phyloP scores from a whole-genome alignment of 2,797 vertebrate species.

The Hoplostethus atlanticus region DNA sequence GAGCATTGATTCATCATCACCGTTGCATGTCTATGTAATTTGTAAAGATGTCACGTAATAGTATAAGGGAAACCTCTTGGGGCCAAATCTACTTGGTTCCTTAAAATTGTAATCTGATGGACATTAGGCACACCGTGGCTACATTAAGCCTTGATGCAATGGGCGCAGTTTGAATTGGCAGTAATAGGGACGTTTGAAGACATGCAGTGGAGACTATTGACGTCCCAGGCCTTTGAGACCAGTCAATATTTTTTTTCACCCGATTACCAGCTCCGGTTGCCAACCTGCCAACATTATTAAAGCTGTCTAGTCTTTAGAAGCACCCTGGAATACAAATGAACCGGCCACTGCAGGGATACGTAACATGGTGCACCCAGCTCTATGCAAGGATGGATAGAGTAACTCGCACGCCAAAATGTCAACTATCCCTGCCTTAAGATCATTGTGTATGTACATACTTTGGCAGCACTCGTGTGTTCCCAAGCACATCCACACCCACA shows the following conservation, averaged over 20 bases:
- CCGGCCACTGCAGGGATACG: slow-evolving; percentile 6
- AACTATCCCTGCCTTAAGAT: slow-evolving; percentile 24
- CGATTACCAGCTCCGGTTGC: slow-evolving; percentile 55
- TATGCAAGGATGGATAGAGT: slow-evolving; percentile 8
- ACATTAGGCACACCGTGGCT: slow-evolving; percentile 23
- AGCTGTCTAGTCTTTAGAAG: slow-evolving; percentile 50
- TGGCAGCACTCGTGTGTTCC: slow-evolving; percentile 11
- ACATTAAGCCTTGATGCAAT: slow-evolving; percentile 49
- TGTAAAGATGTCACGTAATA: slow-evolving; percentile 14
- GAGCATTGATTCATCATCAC: slow-evolving; percentile 10
- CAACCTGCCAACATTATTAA: slow-evolving; percentile 66
- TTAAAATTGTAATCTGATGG: slow-evolving; percentile 41
- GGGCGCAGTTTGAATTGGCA: slow-evolving; percentile 51
- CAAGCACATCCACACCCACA: slow-evolving; percentile 15
- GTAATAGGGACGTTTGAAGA: slow-evolving; percentile 70
- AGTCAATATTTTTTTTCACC: slow-evolving; percentile 53
- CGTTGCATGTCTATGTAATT: slow-evolving; percentile 13
- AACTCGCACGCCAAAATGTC: slow-evolving; percentile 31
- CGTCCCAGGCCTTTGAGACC: slow-evolving; percentile 50
- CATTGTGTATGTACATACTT: slow-evolving; percentile 20
- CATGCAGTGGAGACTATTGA: slow-evolving; percentile 65
- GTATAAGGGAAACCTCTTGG: neutral
- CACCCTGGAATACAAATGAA: slow-evolving; percentile 65
- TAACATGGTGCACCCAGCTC: neutral
- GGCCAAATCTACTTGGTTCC: slow-evolving; percentile 5